These are phyloP conservation scores for Habroteleia sp. DNA, from an alignment of 2,888 invertebrate genomes.

Conservation along the genomic window DNA sequence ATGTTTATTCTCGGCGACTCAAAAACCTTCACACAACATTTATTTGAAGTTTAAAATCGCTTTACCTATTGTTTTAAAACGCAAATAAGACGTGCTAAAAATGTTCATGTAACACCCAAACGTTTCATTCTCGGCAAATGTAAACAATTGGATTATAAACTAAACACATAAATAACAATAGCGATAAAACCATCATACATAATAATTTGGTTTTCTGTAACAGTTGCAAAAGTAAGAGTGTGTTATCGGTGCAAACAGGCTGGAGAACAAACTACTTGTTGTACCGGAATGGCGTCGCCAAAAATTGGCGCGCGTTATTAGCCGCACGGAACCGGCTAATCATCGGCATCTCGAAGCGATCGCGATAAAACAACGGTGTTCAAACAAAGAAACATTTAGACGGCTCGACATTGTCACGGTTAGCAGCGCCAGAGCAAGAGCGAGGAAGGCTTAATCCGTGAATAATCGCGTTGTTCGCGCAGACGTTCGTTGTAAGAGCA, in stretches of 20 bases:
- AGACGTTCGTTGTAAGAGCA: slow-evolving; percentile 55
- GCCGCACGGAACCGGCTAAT: slow-evolving; percentile 17
- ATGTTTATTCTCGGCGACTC: no score
- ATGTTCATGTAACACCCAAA: no score
- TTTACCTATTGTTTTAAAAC: no score
- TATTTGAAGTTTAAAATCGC: no score
- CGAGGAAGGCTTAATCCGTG: slow-evolving; percentile 55
- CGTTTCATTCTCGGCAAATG: no score
- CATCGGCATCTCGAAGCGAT: slow-evolving; percentile 18
- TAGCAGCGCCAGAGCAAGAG: slow-evolving; percentile 25
- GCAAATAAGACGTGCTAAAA: no score
- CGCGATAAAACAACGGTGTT: slow-evolving; percentile 28
- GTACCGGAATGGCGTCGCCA: not conserved
- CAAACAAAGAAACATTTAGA: slow-evolving; percentile 45
- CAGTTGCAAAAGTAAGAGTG: not conserved
- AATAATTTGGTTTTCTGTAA: no score
- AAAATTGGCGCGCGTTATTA: slow-evolving; percentile 1
- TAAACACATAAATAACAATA: no score
- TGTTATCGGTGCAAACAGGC: slow-evolving; percentile 12
- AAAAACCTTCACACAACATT: no score
- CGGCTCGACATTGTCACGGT: slow-evolving; percentile 35
- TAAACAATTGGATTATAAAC: no score
- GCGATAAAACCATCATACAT: no score
- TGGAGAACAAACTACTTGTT: slow-evolving; percentile 20
- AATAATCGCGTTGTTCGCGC: slow-evolving; percentile 62